Evolutionary conservation across 2,888 invertebrate genomes (phyloP).

Genomic region (Melanostoma mellinum): DNA sequence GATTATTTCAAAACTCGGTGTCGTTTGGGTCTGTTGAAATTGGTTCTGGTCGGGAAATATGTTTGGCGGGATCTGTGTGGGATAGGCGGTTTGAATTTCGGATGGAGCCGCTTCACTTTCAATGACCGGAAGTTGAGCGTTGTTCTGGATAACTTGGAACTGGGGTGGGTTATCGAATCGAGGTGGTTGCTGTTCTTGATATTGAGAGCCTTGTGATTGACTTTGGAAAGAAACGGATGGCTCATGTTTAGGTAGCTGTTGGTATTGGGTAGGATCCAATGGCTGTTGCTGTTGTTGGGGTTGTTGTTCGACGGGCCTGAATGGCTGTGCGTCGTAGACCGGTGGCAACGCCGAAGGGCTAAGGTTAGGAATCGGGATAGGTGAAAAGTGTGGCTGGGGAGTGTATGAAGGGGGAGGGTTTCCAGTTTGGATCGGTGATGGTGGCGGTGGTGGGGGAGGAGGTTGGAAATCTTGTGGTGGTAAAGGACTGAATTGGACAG

Average conservation of each 20-base stretch:
- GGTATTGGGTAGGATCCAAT: constrained; percentile 75
- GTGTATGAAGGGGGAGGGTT: constrained; percentile 73
- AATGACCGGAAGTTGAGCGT: constrained; percentile 21
- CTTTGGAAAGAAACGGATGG: constrained; percentile 43
- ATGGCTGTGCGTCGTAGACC: constrained; percentile 85
- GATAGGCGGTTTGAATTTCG: constrained; percentile 75
- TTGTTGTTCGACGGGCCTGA: constrained; percentile 76
- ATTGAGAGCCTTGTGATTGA: constrained; percentile 58
- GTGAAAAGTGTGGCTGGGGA: constrained; percentile 77
- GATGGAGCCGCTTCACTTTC: constrained; percentile 79
- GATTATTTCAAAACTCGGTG: constrained; percentile 78
- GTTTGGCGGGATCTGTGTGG: constrained; percentile 61
- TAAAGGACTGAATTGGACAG: constrained; percentile 61
- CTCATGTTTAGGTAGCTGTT: constrained; percentile 77
- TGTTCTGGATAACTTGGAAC: constrained; percentile 57
- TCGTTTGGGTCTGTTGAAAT: constrained; percentile 26
- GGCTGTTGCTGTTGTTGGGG: constrained; percentile 25
- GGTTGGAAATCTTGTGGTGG: constrained; percentile 55
- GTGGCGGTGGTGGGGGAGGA: constrained; percentile 57
- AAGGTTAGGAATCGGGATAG: constrained; percentile 86
- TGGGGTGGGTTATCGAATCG: constrained; percentile 14
- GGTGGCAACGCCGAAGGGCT: constrained; percentile 85
- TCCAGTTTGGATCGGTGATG: constrained; percentile 9
- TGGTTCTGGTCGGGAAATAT: constrained; percentile 27
- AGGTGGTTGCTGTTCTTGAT: constrained; percentile 74